Evolutionary conservation across 2,888 invertebrate genomes (phyloP).

Genomic region (Selenia dentaria): DNA sequence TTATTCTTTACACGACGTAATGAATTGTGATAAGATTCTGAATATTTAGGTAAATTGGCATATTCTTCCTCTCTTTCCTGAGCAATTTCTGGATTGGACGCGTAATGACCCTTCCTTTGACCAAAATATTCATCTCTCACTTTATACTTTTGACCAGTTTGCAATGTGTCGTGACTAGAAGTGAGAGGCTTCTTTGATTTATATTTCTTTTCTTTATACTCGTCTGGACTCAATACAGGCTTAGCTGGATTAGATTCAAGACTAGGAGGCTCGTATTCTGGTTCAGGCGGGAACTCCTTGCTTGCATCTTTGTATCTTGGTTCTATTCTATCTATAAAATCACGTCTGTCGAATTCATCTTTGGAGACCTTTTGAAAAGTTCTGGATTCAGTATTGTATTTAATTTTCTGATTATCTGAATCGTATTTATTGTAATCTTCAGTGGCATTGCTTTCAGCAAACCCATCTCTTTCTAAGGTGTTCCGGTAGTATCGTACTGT

Average conservation of each 20-base stretch:
- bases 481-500: slow-evolving; percentile 83
- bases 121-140: slow-evolving; percentile 72
- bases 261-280: slow-evolving; percentile 87
- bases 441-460: slow-evolving; percentile 77
- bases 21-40: slow-evolving; percentile 85
- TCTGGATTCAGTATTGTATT: slow-evolving; percentile 72
- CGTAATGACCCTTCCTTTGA: slow-evolving; percentile 81
- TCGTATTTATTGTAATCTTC: slow-evolving; percentile 81
- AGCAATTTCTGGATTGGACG: slow-evolving; percentile 86
- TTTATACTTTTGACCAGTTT: slow-evolving; percentile 75
- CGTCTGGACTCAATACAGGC: slow-evolving; percentile 86
- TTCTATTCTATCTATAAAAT: slow-evolving; percentile 63
- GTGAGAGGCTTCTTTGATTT: slow-evolving; percentile 72
- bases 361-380: slow-evolving; percentile 64
- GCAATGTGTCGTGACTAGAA: slow-evolving; percentile 78
- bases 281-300: slow-evolving; percentile 74
- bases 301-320: slow-evolving; percentile 60
- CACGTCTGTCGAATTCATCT: slow-evolving; percentile 67
- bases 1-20: slow-evolving; percentile 85
- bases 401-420: slow-evolving; percentile 70
- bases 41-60: slow-evolving; percentile 72
- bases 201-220: slow-evolving; percentile 80
- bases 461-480: slow-evolving; percentile 83
- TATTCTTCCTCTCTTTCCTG: slow-evolving; percentile 79
- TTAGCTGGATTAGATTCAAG: slow-evolving; percentile 84